Conservation (phyloP, 2,113 vertebrate genomes). For the Xyliphius kryptos region DNA sequence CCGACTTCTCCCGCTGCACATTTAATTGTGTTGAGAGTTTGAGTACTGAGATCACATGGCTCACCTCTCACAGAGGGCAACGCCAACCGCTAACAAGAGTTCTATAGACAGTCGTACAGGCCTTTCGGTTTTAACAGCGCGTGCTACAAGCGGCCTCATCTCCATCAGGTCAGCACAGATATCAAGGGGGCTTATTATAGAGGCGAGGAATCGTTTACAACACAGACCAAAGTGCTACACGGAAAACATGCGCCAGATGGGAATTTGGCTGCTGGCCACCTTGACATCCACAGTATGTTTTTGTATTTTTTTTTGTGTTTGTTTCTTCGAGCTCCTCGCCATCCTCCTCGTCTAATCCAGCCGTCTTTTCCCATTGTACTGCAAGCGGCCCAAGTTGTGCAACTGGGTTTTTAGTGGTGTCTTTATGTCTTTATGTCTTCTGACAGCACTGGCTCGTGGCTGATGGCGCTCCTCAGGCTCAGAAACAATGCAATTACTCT, state of each 20-base stretch:
- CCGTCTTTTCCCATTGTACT: conserved; percentile 39
- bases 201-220: neutral
- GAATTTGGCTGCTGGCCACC: conserved; percentile 10
- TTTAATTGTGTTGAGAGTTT: conserved; percentile 37
- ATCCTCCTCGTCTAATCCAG: conserved; percentile 42
- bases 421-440: conserved; percentile 48
- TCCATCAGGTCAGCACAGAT: neutral
- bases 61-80: conserved; percentile 33
- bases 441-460: conserved; percentile 45
- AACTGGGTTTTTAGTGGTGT: conserved; percentile 44
- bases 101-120: conserved; percentile 29
- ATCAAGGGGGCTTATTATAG: neutral
- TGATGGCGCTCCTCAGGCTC: conserved; percentile 47
- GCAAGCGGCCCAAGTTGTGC: conserved; percentile 20
- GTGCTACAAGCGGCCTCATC: conserved; percentile 13
- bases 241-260: neutral
- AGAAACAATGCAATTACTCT: conserved; percentile 51
- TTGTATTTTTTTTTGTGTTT: conserved; percentile 33
- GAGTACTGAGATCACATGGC: conserved; percentile 32
- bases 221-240: neutral
- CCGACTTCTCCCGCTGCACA: conserved; percentile 22
- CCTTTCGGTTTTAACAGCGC: conserved; percentile 29
- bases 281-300: conserved; percentile 27
- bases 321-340: no score
- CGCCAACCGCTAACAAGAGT: conserved; percentile 31